Evolutionary conservation across 2,113 vertebrate species (phyloP), one percentile per base, ranked within the genome.

Genomic region (Xiphorhynchus elegans): DNA sequence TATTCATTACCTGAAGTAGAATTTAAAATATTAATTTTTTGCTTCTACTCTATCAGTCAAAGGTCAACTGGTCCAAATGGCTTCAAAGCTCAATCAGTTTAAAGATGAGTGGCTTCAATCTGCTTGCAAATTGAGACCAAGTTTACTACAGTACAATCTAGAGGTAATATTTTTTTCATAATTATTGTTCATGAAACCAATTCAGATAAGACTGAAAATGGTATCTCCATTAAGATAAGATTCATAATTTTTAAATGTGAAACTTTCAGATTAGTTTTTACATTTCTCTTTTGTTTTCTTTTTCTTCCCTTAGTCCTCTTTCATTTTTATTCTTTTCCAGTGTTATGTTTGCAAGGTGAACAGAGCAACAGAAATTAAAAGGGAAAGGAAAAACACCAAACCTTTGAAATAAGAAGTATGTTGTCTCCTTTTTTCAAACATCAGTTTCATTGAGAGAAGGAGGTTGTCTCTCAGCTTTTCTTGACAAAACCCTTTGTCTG

Each of bases 391-490:
- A 86, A 87, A 24, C 6, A 39, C 3, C 37, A 16, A 77, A 46
- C 16, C 2, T 62, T 37, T 55, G 5, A 12, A 59, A 75, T 37
- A 75, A 60, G 3, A 73, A 7, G 7, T 2, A 2, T 2, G 0
- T 44, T 84, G 11, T 3, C 5, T 87, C 23, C 44, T 69, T 88
- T 89, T 66, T 2, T 66, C 69, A 49, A 72, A 42, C 3, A 11
- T 28, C 0, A 0, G 5, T 68, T 81, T 49, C 2, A 1, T 2
- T 33, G 9, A 1, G 13, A 4, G 6, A 78, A 78, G 16, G 8
- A 59, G 1, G 4, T 17, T 69, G 20, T 58, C 69, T 77, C 50
- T 81, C n/a, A 28, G 16, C 17, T 89, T 95, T 90, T 53, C 23
- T 66, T 13, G 5, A 58, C 16, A 91, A 44, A 73, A 49, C 3